Base-by-base conservation (phyloP, 1,140 invertebrate species). In the Psilanteris sp. region DNA sequence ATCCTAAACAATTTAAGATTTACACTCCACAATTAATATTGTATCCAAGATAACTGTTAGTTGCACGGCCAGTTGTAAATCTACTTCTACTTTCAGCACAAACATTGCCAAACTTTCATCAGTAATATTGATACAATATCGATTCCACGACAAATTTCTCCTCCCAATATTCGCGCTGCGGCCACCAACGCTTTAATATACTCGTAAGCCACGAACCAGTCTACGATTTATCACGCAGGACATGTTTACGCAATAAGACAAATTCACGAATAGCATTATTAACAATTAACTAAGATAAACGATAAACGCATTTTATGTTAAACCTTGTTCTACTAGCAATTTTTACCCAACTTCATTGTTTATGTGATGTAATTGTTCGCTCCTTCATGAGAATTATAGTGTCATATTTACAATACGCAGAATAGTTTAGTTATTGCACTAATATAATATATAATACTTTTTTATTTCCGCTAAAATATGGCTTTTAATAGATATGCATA, bases 391-490 rank as follows among this genome's bases (percentile, higher is more conserved):
- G 37, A 50, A 44, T 7, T 32, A 43, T 15, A 14, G 57, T 41
- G 54, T 37, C 10, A 57, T 55, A 55, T 46, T 68, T 48, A 10
- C 11, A 34, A 5, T 3, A 32, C 24, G 20, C 24, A 11, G 9
- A 48, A 62, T 37, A 34, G 5, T 83, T 86, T 52, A 74, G 26
- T n/a, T n/a, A 79, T 85, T 84, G 83, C 83, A 39, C 18, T 20
- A 20, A 20, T 5, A 3, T 5, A 5, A 20, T n/a, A n/a, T n/a
- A n/a, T n/a, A n/a, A n/a, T n/a, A n/a, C n/a, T n/a, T n/a, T n/a
- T n/a, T n/a, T n/a, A n/a, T n/a, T n/a, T n/a, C n/a, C n/a, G n/a
- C n/a, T n/a, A n/a, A n/a, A n/a, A n/a, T n/a, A n/a, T n/a, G n/a
- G n/a, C n/a, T n/a, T n/a, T n/a, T n/a, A n/a, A n/a, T n/a, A n/a